Percentiles rank a stretch among this genome's conserved stretches.
These are phyloP conservation scores for Metacarcinus magister DNA, from an alignment of 2,888 invertebrate species.

Conservation along the genomic window DNA sequence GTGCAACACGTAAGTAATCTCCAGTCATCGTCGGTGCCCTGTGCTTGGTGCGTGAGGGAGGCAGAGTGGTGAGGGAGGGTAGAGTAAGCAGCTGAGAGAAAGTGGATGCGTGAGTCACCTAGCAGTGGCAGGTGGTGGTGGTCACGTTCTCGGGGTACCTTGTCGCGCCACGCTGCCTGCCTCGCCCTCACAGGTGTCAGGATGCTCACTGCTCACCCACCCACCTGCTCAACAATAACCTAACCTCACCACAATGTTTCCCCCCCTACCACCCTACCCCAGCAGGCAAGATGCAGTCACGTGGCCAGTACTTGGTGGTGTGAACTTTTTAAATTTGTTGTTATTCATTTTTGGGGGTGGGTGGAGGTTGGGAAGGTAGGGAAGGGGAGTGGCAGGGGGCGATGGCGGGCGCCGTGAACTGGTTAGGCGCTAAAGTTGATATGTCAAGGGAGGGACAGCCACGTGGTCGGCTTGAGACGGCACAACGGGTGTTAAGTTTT, in stretches of 20 bases:
- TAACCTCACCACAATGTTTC: neutral
- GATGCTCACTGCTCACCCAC: neutral
- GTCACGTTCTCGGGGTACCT: neutral
- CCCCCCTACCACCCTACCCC: neutral
- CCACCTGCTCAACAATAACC: neutral
- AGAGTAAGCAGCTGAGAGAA: neutral
- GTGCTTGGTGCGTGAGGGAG: neutral
- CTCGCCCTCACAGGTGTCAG: neutral
- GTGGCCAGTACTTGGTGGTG: neutral
- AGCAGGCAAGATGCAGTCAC: neutral
- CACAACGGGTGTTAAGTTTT: neutral
- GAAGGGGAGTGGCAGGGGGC: neutral
- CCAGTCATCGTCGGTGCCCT: neutral
- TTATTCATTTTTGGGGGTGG: neutral
- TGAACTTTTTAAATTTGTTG: neutral
- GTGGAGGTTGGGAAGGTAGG: neutral
- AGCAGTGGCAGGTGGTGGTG: neutral
- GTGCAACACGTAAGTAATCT: neutral
- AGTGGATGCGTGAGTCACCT: constrained; percentile 1
- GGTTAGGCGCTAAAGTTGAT: constrained; percentile 1
- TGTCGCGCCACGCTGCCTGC: neutral
- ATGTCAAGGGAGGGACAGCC: neutral
- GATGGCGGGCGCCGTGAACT: neutral
- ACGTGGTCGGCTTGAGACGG: neutral
- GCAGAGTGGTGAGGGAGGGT: neutral